A percentile compares a stretch with the other conserved stretches of the same genome.
Evolutionary conservation across 2,888 invertebrate species (phyloP).

Genomic region (Steinernema carpocapsae): DNA sequence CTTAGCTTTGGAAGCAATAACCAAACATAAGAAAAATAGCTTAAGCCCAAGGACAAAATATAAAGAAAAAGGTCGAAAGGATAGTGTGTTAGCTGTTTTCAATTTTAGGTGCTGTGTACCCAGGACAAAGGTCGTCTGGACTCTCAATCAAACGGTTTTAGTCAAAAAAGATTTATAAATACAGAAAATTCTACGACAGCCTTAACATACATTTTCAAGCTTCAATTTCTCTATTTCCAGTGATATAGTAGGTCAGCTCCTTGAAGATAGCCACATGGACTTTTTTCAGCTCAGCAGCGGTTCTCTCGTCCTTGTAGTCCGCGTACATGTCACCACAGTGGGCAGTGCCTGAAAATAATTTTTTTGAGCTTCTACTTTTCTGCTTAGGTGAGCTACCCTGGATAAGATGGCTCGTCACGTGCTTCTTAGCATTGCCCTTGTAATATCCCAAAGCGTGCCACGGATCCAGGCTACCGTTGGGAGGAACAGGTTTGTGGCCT

Average conservation of each 20-base stretch:
- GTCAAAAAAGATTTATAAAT: too few relatives aligned
- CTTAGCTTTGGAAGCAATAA: too few relatives aligned
- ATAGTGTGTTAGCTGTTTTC: too few relatives aligned
- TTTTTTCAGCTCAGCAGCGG: background rate
- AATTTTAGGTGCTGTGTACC: too few relatives aligned
- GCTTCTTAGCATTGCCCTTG: slow-evolving; percentile 8
- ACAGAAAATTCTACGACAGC: too few relatives aligned
- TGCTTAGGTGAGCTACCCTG: background rate
- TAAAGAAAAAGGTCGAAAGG: too few relatives aligned
- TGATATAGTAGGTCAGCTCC: background rate
- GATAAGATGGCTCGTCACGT: slow-evolving; percentile 12
- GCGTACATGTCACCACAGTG: slow-evolving; percentile 39
- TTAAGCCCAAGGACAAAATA: too few relatives aligned
- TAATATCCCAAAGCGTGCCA: slow-evolving; percentile 61
- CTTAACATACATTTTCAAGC: too few relatives aligned
- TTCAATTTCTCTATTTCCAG: background rate
- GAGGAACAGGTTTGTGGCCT: slow-evolving; percentile 54
- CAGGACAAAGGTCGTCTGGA: too few relatives aligned
- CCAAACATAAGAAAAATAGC: too few relatives aligned
- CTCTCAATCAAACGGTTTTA: too few relatives aligned
- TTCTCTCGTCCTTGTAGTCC: slow-evolving; percentile 13
- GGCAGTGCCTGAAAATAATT: slow-evolving; percentile 31
- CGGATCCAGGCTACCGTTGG: slow-evolving; percentile 64
- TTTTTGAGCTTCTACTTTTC: background rate
- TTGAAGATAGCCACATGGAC: background rate